These are phyloP conservation scores for Noctuana brunneofusca DNA, from an alignment of 2,888 invertebrate genomes.

Conservation along the genomic window DNA sequence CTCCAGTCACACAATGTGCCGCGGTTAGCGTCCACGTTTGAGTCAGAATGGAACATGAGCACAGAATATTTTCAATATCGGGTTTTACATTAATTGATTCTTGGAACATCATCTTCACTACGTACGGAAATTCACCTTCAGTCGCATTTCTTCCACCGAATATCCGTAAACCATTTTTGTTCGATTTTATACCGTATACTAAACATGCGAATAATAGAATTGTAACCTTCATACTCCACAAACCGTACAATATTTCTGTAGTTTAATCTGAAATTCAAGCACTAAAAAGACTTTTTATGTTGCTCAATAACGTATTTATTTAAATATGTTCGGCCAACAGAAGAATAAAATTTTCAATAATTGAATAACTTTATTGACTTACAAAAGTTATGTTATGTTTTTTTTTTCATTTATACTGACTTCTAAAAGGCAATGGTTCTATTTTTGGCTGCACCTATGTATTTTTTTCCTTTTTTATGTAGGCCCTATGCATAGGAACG, in stretches of 20 bases:
- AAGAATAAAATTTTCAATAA: no score
- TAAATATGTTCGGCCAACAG: no score
- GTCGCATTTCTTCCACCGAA: conserved; percentile 20
- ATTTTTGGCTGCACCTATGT: no score
- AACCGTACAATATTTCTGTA: background rate
- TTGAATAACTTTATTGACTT: no score
- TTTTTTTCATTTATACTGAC: no score
- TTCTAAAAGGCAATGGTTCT: no score
- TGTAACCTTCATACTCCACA: background rate
- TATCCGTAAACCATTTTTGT: conserved; percentile 6
- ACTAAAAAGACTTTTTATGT: no score
- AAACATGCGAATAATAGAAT: background rate
- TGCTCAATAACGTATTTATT: no score
- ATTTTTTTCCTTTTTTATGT: no score
- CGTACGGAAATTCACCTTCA: conserved; percentile 26
- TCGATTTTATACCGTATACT: background rate
- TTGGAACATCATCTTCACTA: conserved; percentile 3
- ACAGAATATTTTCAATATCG: background rate
- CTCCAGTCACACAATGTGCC: conserved; percentile 7
- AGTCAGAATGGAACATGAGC: conserved; percentile 8
- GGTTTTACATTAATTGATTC: background rate
- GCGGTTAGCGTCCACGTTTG: conserved; percentile 24
- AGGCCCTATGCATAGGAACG: no score
- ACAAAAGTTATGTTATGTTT: no score
- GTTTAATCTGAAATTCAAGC: no score